Evolutionary conservation across 2,113 vertebrate genomes (phyloP).

Genomic region (Macheiramphus alcinus): DNA sequence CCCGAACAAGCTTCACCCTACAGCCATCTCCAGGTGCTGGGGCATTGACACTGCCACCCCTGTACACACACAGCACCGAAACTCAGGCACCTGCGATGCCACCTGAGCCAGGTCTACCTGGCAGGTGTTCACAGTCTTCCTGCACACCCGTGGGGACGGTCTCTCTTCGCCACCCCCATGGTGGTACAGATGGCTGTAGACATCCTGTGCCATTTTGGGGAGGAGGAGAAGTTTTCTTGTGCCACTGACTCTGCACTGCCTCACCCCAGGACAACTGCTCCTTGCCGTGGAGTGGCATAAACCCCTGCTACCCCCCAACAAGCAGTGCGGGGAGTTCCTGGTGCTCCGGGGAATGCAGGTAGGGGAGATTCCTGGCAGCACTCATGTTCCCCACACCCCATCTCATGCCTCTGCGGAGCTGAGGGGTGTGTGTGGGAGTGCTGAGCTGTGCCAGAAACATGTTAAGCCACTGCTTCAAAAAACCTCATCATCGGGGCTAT

Average conservation of each 20-base stretch:
- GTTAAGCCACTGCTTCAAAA: not conserved
- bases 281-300: not conserved
- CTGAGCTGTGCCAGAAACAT: not conserved
- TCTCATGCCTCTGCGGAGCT: not conserved
- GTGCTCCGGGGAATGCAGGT: not conserved
- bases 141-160: fast-evolving
- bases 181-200: not conserved
- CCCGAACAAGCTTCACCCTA: not conserved
- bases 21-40: not conserved
- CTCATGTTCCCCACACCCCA: not conserved
- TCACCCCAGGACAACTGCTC: not conserved
- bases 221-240: not conserved
- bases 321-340: not conserved
- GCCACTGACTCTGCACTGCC: not conserved
- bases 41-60: not conserved
- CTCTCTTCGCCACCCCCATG: not conserved
- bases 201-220: not conserved
- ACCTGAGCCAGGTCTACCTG: not conserved
- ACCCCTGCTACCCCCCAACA: not conserved
- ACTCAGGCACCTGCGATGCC: no score
- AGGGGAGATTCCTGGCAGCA: not conserved
- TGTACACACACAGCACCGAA: not conserved
- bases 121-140: not conserved
- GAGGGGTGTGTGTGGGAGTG: not conserved
- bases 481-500: not conserved